These are phyloP conservation scores for Chrysodeixis includens DNA, from an alignment of 2,888 invertebrate species.

Conservation along the genomic window DNA sequence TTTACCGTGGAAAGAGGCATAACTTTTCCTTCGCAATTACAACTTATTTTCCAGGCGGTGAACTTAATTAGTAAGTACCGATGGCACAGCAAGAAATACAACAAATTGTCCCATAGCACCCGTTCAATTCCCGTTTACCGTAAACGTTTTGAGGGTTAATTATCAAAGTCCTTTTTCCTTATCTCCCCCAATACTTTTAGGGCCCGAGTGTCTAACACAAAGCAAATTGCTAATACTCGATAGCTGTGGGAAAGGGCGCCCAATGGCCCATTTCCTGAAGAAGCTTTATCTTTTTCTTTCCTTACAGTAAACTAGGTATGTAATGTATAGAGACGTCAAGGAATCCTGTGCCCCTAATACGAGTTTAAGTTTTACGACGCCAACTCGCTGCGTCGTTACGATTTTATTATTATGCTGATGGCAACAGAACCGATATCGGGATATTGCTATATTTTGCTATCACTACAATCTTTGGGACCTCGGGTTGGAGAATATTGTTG, in stretches of 20 bases:
- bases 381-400: constrained; percentile 50
- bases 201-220: constrained; percentile 76
- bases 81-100: constrained; percentile 61
- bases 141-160: constrained; percentile 77
- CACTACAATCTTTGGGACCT: constrained; percentile 35
- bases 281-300: constrained; percentile 79
- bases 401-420: constrained; percentile 59
- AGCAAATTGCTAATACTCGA: constrained; percentile 85
- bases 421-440: constrained; percentile 38
- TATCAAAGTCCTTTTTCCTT: constrained; percentile 75
- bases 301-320: constrained; percentile 53
- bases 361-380: constrained; percentile 67
- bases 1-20: neutral
- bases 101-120: constrained; percentile 70
- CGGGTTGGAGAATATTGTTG: constrained; percentile 32
- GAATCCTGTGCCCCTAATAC: constrained; percentile 65
- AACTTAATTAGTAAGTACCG: constrained; percentile 55
- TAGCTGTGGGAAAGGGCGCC: constrained; percentile 78
- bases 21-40: constrained; percentile 12
- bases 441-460: constrained; percentile 51
- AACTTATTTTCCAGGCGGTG: constrained; percentile 29
- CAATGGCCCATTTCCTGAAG: constrained; percentile 82
- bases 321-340: constrained; percentile 61
- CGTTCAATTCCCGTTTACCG: constrained; percentile 73
- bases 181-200: constrained; percentile 76